These are phyloP conservation scores for Eilema griseolum DNA, from an alignment of 2,888 invertebrate species.

Conservation along the genomic window DNA sequence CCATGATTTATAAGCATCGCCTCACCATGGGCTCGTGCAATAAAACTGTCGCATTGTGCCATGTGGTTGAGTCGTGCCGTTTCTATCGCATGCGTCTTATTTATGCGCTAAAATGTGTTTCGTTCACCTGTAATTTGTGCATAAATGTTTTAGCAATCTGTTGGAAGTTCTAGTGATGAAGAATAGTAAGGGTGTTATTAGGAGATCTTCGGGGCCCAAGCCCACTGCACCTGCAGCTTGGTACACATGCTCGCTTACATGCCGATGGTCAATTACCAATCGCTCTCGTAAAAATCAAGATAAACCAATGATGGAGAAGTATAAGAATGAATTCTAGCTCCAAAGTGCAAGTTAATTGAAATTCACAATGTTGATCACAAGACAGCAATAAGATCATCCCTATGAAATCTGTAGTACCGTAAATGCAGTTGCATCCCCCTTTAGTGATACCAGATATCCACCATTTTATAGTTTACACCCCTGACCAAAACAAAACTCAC, in stretches of 20 bases:
- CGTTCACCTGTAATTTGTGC: constrained; percentile 44
- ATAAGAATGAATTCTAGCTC: not conserved
- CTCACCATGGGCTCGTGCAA: constrained; percentile 69
- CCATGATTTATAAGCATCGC: constrained; percentile 81
- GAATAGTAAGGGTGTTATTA: not conserved
- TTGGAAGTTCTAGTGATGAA: not conserved
- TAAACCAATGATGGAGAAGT: not conserved
- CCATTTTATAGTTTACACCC: not conserved
- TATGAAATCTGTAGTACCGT: too few relatives aligned
- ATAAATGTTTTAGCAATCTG: constrained; percentile 33
- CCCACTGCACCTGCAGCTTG: not conserved
- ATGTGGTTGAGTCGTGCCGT: constrained; percentile 65
- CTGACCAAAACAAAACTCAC: not conserved
- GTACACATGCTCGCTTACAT: not conserved
- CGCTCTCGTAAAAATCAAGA: not conserved
- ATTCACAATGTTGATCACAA: not conserved
- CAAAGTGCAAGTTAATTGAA: too few relatives aligned
- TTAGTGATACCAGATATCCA: not conserved
- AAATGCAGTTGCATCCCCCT: not conserved
- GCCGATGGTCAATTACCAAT: too few relatives aligned
- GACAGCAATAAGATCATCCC: not conserved
- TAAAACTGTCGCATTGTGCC: constrained; percentile 72
- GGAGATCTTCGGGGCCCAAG: not conserved
- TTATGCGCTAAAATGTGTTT: constrained; percentile 54
- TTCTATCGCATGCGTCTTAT: constrained; percentile 63